Evolutionary conservation across 1,140 invertebrate genomes (phyloP).

Genomic region (Lethocerus indicus): DNA sequence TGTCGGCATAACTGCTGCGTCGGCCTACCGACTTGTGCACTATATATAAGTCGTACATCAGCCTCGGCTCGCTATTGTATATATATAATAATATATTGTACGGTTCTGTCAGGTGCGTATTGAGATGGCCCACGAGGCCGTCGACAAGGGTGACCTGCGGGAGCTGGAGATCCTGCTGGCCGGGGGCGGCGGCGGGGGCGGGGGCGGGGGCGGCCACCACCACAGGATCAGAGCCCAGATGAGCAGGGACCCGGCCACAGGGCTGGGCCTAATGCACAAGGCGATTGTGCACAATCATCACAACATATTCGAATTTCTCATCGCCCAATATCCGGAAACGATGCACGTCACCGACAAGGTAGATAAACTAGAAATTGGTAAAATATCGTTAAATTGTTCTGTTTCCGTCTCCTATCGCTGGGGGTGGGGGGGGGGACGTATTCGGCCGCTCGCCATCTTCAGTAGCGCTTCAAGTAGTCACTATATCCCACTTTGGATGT

Average conservation of each 20-base stretch:
- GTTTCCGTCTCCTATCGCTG: neutral
- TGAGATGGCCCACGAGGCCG: constrained; percentile 48
- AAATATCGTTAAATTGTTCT: constrained; percentile 2
- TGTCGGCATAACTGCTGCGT: no score
- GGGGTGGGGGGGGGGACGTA: no score
- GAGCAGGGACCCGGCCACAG: constrained; percentile 51
- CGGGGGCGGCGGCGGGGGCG: constrained; percentile 39
- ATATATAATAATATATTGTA: no score
- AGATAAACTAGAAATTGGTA: constrained; percentile 21
- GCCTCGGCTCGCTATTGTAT: no score
- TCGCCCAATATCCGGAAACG: constrained; percentile 51
- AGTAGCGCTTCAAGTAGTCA: no score
- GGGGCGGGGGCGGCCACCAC: constrained; percentile 38
- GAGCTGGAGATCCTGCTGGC: no score
- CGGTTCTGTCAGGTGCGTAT: constrained; percentile 36
- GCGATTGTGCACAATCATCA: constrained; percentile 56
- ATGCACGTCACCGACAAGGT: constrained; percentile 62
- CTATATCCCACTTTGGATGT: no score
- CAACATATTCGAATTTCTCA: constrained; percentile 53
- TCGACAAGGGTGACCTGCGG: constrained; percentile 45
- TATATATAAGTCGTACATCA: no score
- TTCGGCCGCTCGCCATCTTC: no score
- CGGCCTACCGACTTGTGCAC: no score
- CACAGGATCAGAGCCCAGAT: constrained; percentile 43
- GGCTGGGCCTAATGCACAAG: constrained; percentile 59